Base-by-base conservation (phyloP, 2,113 vertebrate genomes). In the Microcebus ravelobensis region DNA sequence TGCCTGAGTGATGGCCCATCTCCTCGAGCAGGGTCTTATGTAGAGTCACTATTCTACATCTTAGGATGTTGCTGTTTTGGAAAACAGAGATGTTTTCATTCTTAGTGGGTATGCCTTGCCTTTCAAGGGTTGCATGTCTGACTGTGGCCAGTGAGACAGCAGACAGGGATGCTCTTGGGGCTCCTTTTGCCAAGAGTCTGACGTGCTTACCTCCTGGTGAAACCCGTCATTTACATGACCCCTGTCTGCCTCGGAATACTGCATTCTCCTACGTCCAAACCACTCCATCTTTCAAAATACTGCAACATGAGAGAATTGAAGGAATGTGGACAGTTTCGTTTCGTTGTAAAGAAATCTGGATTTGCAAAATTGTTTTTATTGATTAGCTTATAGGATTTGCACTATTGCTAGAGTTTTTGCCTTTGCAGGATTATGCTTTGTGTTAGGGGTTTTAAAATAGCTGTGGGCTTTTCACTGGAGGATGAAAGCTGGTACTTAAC, bases 361-460 rank as follows among this genome's bases (percentile, higher is more conserved):
- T 95, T 61, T 63, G 11, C 77, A 57, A 81, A 94, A 96, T 52
- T 79, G 74, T 67, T 84, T 96, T 90, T 82, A 29, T 95, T 84
- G 61, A 81, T 93, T 14, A 82, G 25, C 50, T 48, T 87, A 5
- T 9, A 82, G 87, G 63, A 93, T 98, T 85, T 97, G 20, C 27
- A 1, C 65, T 73, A 20, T 45, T 23, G 70, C 34, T 86, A 67
- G 81, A 36, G 34, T 25, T 68, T 74, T 91, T 87, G 68, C 63
- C 63, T 59, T 90, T 89, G 82, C 61, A 76, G 68, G 68, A 25
- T 31, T 36, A 1, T 1, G 45, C 89, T 93, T n/a, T 57, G 18
- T 52, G 25, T 27, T 23, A 10, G 23, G 52, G 57, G 27, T 79
- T 93, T 63, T 67, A 93, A 87, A 96, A 27, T 71, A 74, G 3